These are phyloP conservation scores for Pimephales promelas DNA, from an alignment of 2,113 vertebrate species.

Conservation along the genomic window DNA sequence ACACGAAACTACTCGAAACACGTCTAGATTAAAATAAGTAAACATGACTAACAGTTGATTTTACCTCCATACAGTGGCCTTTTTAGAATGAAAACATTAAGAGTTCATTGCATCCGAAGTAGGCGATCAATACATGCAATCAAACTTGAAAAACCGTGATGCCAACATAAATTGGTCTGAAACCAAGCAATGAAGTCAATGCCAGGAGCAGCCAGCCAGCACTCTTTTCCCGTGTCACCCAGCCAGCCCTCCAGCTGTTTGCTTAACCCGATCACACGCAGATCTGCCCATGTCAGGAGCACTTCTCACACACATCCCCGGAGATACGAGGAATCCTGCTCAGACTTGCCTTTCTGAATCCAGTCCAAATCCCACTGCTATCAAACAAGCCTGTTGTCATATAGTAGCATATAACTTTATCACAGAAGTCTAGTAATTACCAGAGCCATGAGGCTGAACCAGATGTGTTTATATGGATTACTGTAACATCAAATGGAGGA, in stretches of 20 bases:
- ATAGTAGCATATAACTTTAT: conserved; percentile 17
- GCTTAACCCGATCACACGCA: conserved; percentile 19
- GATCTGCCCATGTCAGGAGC: neutral
- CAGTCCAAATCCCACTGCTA: conserved; percentile 41
- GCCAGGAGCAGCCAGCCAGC: neutral
- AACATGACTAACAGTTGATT: neutral
- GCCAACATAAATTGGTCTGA: neutral
- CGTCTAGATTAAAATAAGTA: neutral
- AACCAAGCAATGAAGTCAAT: neutral
- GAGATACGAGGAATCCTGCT: conserved; percentile 45
- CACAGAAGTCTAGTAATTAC: conserved; percentile 23
- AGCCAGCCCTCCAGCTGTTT: conserved; percentile 29
- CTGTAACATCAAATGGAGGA: conserved; percentile 21
- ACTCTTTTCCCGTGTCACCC: neutral
- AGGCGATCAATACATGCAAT: neutral
- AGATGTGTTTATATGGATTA: conserved; percentile 22
- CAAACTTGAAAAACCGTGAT: neutral
- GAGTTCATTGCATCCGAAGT: neutral
- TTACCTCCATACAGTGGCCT: neutral
- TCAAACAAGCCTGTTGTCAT: conserved; percentile 48
- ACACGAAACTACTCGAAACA: neutral
- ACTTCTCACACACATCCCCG: conserved; percentile 16
- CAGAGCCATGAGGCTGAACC: conserved; percentile 19
- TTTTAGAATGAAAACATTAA: neutral
- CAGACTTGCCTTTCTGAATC: conserved; percentile 49